Percentiles rank a stretch among this genome's conserved stretches.
These are phyloP conservation scores for Troides oblongomaculatus DNA, from an alignment of 2,888 invertebrate genomes.

Conservation along the genomic window DNA sequence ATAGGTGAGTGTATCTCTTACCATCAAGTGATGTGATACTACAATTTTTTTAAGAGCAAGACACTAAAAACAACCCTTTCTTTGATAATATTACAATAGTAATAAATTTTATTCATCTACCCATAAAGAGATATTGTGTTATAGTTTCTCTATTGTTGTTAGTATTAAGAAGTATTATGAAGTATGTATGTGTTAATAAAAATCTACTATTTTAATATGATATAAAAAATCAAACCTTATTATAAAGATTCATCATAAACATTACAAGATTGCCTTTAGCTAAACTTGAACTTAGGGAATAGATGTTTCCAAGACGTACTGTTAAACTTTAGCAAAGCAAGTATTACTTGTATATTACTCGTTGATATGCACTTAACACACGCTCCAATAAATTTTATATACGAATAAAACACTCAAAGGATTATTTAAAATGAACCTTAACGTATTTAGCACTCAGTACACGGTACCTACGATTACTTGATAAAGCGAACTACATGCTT, in stretches of 20 bases:
- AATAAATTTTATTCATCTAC: too few relatives aligned
- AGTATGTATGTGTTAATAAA: too few relatives aligned
- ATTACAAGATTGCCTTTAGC: background rate
- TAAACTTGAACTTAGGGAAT: background rate
- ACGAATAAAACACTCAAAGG: background rate
- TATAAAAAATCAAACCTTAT: background rate
- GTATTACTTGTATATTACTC: background rate
- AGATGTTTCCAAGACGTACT: too few relatives aligned
- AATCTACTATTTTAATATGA: too few relatives aligned
- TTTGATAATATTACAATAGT: too few relatives aligned
- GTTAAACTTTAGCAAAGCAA: background rate
- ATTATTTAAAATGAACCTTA: background rate
- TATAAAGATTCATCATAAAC: background rate
- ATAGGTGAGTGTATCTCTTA: too few relatives aligned
- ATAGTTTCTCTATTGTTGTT: too few relatives aligned
- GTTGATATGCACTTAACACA: background rate
- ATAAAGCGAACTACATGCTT: constrained; percentile 1
- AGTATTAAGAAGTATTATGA: too few relatives aligned
- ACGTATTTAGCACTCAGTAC: background rate
- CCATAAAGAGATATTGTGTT: too few relatives aligned
- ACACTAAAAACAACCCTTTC: too few relatives aligned
- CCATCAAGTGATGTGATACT: too few relatives aligned
- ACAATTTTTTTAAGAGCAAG: too few relatives aligned
- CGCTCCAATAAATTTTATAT: background rate
- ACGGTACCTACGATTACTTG: background rate